Conservation (phyloP, 2,113 vertebrate species). For the Xiphorhynchus elegans region DNA sequence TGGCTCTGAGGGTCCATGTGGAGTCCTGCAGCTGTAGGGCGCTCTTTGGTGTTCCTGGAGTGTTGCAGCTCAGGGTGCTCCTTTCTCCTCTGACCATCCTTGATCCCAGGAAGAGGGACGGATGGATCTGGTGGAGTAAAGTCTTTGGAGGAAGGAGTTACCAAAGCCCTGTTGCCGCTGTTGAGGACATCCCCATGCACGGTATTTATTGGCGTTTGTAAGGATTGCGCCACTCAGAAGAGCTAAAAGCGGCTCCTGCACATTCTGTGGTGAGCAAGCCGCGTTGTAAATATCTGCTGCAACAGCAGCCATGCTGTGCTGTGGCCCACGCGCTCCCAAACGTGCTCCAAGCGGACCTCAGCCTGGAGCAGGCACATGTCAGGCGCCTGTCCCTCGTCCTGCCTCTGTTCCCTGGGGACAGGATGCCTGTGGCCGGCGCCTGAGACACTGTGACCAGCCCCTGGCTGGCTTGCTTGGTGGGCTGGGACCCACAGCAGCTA, state of each 20-base stretch:
- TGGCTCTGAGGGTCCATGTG: not conserved
- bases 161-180: not conserved
- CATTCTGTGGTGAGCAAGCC: not conserved
- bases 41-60: not conserved
- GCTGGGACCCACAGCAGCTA: not conserved
- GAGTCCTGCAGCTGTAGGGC: not conserved
- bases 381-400: fast-evolving
- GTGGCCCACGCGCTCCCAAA: not conserved
- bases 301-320: not conserved
- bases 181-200: not conserved
- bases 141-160: not conserved
- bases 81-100: not conserved
- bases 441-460: not conserved
- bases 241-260: not conserved
- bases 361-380: not conserved
- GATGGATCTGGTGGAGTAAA: not conserved
- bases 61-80: not conserved
- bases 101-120: not conserved
- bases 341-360: fast-evolving
- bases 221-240: fast-evolving
- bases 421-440: fast-evolving
- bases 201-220: fast-evolving
- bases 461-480: not conserved
- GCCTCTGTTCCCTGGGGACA: not conserved
- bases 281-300: not conserved